Evolutionary conservation across 2,113 vertebrate species (phyloP).

Genomic region (Raja brachyura): DNA sequence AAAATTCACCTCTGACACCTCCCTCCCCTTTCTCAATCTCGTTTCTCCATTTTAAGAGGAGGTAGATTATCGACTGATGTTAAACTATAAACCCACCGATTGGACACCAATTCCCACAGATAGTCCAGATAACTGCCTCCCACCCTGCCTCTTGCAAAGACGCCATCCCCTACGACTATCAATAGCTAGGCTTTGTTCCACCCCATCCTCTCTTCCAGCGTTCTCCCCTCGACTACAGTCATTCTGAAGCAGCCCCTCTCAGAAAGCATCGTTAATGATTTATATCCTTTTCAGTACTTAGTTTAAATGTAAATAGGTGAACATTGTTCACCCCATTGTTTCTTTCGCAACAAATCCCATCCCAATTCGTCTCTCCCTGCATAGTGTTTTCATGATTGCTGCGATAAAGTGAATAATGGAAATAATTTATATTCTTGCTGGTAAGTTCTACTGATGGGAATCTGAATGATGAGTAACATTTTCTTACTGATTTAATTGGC

Average conservation of each 20-base stretch:
- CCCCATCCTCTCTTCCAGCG: no score
- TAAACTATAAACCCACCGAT: no score
- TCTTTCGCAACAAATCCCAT: background rate
- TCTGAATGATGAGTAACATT: background rate
- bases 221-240: no score
- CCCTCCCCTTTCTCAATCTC: no score
- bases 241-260: background rate
- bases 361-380: background rate
- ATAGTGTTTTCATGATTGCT: background rate
- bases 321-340: background rate
- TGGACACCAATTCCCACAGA: no score
- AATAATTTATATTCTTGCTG: background rate
- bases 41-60: no score
- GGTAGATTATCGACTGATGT: no score
- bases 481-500: constrained; percentile 6
- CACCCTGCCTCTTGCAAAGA: no score
- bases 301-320: background rate
- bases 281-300: background rate
- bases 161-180: no score
- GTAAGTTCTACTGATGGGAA: background rate
- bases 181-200: no score
- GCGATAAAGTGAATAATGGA: constrained; percentile 2
- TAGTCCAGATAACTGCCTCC: no score
- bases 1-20: no score
- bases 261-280: background rate